Evolutionary conservation across 2,113 vertebrate genomes (phyloP), one percentile per base, ranked within the genome.

Genomic region (Bos javanicus): DNA sequence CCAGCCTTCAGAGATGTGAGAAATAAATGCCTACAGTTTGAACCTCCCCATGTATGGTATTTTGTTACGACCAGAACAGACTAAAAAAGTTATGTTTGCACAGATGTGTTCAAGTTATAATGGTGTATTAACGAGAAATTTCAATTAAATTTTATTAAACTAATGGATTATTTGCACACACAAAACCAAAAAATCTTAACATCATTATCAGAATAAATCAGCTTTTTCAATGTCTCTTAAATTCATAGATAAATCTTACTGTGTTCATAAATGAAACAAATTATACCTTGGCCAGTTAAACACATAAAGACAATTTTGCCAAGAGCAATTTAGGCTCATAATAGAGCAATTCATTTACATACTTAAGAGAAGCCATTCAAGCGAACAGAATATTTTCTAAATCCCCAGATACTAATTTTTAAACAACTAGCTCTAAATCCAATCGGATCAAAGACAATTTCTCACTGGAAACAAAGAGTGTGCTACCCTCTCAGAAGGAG

Each of bases 211-310:
- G 48, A 90, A 80, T 87, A 76, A 84, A 54, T 97, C 26, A 94
- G n/a, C n/a, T 96, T 97, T 94, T 94, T 74, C 62, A 88, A 50
- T 54, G 48, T 91, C 39, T 95, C 26, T 74, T 97, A 76, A 96
- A 96, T 84, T 94, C 50, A 84, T 43, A 90, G 83, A 84, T 82
- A 92, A 97, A 87, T 93, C 56, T 95, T 92, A 78, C 54, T 33
- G 30, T 87, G 59, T 56, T 96, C 81, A 91, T 54, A 95, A 96
- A 80, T 94, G 88, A 96, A 96, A 80, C 21, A 56, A 60, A 92
- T 94, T 85, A 91, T 36, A 93, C 39, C 7, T 71, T 33, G 21
- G 46, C 48, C 71, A 57, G 88, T 83, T 33, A 81, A 87, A 76
- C 50, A 85, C 54, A 87, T 5, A n/a, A 67, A 91, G 25, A 59